Percentiles rank a stretch among this genome's conserved stretches.
Conservation (phyloP, 2,113 vertebrate genomes). For the Hymenochirus boettgeri region DNA sequence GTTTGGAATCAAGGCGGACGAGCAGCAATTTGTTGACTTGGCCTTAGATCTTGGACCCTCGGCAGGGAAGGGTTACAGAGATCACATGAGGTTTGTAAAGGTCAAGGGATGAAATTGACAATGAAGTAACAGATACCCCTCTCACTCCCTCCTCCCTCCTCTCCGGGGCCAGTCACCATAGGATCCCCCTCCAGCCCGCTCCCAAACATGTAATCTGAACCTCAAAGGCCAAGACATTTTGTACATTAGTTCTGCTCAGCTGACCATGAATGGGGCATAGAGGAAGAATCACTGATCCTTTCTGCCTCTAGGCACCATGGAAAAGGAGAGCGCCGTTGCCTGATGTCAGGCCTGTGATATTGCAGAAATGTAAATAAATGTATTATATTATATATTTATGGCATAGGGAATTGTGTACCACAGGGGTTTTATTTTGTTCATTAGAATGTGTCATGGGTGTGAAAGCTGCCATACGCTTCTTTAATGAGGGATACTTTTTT, state of each 20-base stretch:
- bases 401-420: too few species aligned
- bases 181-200: conserved; percentile 58
- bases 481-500: too few species aligned
- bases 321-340: background rate
- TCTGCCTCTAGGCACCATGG: conserved; percentile 12
- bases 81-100: conserved; percentile 45
- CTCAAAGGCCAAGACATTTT: conserved; percentile 74
- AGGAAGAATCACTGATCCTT: conserved; percentile 72
- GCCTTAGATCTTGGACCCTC: conserved; percentile 50
- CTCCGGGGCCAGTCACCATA: conserved; percentile 4
- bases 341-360: background rate
- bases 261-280: conserved; percentile 93
- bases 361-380: too few species aligned
- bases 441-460: too few species aligned
- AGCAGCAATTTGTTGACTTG: background rate
- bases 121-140: conserved; percentile 67
- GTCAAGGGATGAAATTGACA: conserved; percentile 52
- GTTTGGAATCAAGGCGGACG: conserved; percentile 11
- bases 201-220: conserved; percentile 78
- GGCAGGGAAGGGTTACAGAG: conserved; percentile 41
- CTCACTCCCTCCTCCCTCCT: background rate
- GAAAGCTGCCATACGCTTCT: too few species aligned
- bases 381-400: too few species aligned
- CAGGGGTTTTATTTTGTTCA: too few species aligned
- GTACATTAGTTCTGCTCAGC: conserved; percentile 95